Base-by-base conservation (phyloP, 2,888 invertebrate species). In the Fragum whitleyi region DNA sequence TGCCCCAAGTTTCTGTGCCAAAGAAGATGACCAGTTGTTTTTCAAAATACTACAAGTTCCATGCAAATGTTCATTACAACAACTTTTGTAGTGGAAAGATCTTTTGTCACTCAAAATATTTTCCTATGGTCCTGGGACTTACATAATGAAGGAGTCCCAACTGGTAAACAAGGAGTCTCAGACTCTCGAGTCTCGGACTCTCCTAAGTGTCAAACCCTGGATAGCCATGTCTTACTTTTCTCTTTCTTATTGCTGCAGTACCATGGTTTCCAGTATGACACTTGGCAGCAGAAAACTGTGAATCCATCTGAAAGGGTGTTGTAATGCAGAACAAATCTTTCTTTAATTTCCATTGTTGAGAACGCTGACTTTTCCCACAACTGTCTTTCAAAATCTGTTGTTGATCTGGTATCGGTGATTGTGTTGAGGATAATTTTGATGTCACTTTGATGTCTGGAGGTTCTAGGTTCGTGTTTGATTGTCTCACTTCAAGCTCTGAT, bases 281-380 rank as follows among this genome's bases (percentile, higher is more conserved):
- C 14, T 14, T 47, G 3, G 47, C 47, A 19, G 47, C 47, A 47
- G 47, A 47, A 47, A 32, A 65, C 23, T 83, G 83, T 53, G 78
- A 77, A 42, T 83, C 80, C 83, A 83, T 83, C 28, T 55, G 68
- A 53, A 69, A 83, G 32, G 84, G 80, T 11, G 73, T 23, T 6
- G 61, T 16, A 19, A 84, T 84, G 32, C 78, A 42, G 61, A 84
- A 84, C 29, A 84, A 65, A 14, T 74, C 76, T 19, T 26, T 36
- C 21, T 78, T 81, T 19, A 81, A 57, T 53, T 53, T 74, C 36
- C 65, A 74, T 2, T 42, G 5, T 47, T 9, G 47, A 47, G 47
- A 19, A 14, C 19, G 3, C 47, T 14, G 5, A 19, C 14, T 3
- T 19, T 9, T 47, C 3, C 5, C 5, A 14, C 47, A 9, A 14